Evolutionary conservation across 2,113 vertebrate genomes (phyloP).

Genomic region (Cricetomys ansorgei): DNA sequence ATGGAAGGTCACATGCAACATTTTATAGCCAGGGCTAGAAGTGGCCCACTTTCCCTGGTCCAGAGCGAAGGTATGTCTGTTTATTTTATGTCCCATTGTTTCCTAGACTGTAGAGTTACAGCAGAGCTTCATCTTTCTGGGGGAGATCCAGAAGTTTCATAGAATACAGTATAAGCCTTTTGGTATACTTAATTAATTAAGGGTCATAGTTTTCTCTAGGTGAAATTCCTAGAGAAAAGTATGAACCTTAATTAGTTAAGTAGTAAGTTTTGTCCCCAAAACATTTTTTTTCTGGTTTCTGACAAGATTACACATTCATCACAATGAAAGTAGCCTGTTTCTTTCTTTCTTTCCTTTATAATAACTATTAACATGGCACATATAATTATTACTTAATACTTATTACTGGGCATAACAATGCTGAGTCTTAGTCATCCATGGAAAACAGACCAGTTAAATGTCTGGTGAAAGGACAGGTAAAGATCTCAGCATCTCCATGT

Average conservation of each 20-base stretch:
- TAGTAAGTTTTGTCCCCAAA: not conserved
- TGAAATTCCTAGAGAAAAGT: not conserved
- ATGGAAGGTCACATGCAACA: not conserved
- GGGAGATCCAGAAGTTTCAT: not conserved
- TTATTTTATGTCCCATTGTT: not conserved
- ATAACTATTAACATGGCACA: not conserved
- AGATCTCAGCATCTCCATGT: not conserved
- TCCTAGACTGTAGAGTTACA: not conserved
- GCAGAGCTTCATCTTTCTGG: not conserved
- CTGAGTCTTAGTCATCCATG: not conserved
- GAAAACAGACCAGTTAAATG: not conserved
- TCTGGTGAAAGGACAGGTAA: not conserved
- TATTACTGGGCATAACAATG: not conserved
- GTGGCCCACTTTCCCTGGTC: not conserved
- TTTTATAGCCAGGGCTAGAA: not conserved
- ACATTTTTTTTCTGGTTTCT: slow-evolving; percentile 16
- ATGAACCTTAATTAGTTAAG: not conserved
- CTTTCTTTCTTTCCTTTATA: not conserved
- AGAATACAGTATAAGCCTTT: not conserved
- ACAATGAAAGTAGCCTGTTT: not conserved
- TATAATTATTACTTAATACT: not conserved
- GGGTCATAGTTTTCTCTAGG: no score
- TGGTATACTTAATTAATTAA: not conserved
- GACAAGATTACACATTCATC: not conserved
- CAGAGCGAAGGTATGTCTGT: not conserved